Evolutionary conservation across 2,113 vertebrate species (phyloP).

Genomic region (Mugil cephalus): DNA sequence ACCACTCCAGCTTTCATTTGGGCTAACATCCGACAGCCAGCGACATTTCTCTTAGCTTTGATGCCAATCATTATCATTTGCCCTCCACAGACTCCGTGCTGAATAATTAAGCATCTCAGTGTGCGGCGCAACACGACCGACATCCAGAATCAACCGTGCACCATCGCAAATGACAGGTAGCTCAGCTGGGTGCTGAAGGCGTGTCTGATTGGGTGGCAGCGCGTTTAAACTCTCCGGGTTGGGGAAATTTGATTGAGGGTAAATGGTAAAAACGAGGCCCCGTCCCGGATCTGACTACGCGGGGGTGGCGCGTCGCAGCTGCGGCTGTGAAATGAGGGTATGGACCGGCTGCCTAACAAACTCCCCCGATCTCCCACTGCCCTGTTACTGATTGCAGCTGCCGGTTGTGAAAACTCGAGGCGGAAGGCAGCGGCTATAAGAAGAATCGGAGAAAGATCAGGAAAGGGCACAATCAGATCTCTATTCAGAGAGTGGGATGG

Average conservation of each 20-base stretch:
- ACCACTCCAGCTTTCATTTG: too few species aligned
- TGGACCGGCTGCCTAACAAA: constrained; percentile 9
- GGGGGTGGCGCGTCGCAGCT: background rate
- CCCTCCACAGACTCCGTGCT: background rate
- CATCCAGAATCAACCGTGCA: constrained; percentile 10
- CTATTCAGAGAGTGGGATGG: constrained; percentile 22
- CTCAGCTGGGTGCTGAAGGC: constrained; percentile 41
- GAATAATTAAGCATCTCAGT: constrained; percentile 4
- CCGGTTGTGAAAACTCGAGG: constrained; percentile 1
- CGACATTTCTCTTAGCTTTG: background rate
- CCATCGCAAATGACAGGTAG: constrained; percentile 26
- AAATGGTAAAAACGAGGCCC: constrained; percentile 12
- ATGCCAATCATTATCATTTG: background rate
- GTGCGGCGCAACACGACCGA: constrained; percentile 1
- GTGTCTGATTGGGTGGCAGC: constrained; percentile 42
- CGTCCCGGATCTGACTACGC: background rate
- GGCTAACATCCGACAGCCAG: too few species aligned
- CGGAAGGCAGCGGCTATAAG: background rate
- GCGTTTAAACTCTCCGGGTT: constrained; percentile 16
- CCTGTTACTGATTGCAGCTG: constrained; percentile 37
- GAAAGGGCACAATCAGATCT: constrained; percentile 45
- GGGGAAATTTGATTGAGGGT: constrained; percentile 13
- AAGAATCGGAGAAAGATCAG: constrained; percentile 28
- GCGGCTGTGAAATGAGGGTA: background rate
- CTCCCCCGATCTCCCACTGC: background rate